Conservation (phyloP, 2,113 vertebrate genomes). For the Pagrus major region DNA sequence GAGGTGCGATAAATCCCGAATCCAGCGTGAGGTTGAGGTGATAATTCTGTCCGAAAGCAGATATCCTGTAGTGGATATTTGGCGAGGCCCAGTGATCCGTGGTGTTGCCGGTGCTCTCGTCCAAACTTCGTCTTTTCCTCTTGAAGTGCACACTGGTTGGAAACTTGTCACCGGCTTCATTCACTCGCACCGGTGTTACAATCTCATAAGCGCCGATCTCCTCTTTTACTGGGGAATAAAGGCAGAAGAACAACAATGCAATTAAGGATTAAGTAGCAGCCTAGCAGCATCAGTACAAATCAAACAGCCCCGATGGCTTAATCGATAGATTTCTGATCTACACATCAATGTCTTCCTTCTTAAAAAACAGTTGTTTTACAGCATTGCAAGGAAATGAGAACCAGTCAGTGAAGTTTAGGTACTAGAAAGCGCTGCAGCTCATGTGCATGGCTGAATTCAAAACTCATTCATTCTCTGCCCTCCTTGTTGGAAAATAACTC, state of each 20-base stretch:
- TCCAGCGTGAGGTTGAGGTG: constrained; percentile 95
- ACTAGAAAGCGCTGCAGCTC: constrained; percentile 60
- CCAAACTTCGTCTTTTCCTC: constrained; percentile 91
- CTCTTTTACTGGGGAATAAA: constrained; percentile 83
- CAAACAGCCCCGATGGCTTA: background rate
- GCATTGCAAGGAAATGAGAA: constrained; percentile 27
- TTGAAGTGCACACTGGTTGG: constrained; percentile 93
- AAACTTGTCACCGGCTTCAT: constrained; percentile 91
- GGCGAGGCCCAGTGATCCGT: constrained; percentile 88
- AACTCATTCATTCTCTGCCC: constrained; percentile 83
- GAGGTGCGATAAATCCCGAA: constrained; percentile 95
- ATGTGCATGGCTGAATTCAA: constrained; percentile 58
- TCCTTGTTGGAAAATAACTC: constrained; percentile 32
- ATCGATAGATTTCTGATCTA: background rate
- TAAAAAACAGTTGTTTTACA: background rate
- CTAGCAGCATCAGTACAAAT: background rate
- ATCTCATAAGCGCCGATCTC: constrained; percentile 91
- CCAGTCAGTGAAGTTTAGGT: constrained; percentile 36
- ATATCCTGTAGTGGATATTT: constrained; percentile 91
- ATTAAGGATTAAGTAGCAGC: background rate
- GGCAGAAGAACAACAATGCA: constrained; percentile 24
- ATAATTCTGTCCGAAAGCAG: constrained; percentile 94
- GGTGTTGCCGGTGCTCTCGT: constrained; percentile 64
- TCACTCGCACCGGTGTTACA: constrained; percentile 92
- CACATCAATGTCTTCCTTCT: background rate